Percentiles rank a stretch among this genome's conserved stretches.
Conservation (phyloP, 2,113 vertebrate species). For the Pollimyrus isidori region DNA sequence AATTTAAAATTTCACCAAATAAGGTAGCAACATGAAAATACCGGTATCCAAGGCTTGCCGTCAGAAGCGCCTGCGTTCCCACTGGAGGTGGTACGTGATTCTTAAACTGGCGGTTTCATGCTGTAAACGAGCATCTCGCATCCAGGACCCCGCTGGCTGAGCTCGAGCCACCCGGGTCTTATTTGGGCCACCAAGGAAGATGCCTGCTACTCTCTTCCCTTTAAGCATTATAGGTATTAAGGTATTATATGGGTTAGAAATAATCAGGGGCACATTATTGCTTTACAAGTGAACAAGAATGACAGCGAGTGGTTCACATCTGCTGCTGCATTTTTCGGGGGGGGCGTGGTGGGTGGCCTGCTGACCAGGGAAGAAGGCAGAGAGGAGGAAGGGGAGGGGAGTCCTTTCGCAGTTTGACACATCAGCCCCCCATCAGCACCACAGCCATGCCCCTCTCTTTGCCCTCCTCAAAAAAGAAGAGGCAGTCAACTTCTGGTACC, state of each 20-base stretch:
- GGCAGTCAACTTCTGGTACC: not conserved
- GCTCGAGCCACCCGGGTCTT: not conserved
- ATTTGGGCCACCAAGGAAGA: not conserved
- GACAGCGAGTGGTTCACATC: not conserved
- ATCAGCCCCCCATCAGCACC: not conserved
- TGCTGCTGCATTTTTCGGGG: not conserved
- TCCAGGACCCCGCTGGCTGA: not conserved
- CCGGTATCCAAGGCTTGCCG: no score
- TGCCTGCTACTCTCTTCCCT: not conserved
- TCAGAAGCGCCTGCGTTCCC: not conserved
- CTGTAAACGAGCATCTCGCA: not conserved
- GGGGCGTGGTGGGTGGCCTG: not conserved
- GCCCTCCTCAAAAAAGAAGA: not conserved
- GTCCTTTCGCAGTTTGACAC: not conserved
- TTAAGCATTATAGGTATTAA: not conserved
- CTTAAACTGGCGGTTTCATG: not conserved
- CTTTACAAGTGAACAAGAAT: not conserved
- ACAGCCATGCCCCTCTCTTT: not conserved
- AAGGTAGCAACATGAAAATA: no score
- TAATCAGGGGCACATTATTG: not conserved
- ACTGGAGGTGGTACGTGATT: not conserved
- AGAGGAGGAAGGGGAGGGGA: not conserved
- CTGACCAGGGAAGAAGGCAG: not conserved
- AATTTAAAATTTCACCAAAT: no score
- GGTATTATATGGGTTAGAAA: not conserved